A percentile compares a stretch with the other conserved stretches of the same genome.
Conservation (phyloP, 2,888 invertebrate genomes). For the Idaea dimidiata region DNA sequence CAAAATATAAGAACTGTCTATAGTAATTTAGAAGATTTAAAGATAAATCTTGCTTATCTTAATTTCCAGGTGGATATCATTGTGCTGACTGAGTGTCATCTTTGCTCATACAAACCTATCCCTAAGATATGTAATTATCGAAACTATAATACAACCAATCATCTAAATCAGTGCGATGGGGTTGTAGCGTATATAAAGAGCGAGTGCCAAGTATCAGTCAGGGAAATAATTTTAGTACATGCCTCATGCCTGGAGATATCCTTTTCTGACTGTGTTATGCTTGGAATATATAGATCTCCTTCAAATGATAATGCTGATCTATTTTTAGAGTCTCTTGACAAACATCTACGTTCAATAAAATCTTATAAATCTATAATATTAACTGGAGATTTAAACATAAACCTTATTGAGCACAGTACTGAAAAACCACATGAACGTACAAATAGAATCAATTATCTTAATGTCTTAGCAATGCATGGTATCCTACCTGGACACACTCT, state of each 20-base stretch:
- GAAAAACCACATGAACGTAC: neutral
- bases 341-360: neutral
- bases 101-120: conserved; percentile 12
- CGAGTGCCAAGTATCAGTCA: neutral
- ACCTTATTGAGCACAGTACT: neutral
- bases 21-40: conserved; percentile 14
- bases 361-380: neutral
- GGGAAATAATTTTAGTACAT: conserved; percentile 13
- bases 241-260: conserved; percentile 5
- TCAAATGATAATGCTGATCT: neutral
- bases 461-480: neutral
- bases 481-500: neutral
- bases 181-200: conserved; percentile 17
- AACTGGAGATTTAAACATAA: neutral
- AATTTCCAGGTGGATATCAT: conserved; percentile 14
- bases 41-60: conserved; percentile 11
- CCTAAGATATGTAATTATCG: conserved; percentile 13
- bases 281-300: neutral
- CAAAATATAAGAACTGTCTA: conserved; percentile 14
- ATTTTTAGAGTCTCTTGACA: neutral
- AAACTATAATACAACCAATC: conserved; percentile 14
- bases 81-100: conserved; percentile 19
- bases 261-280: neutral
- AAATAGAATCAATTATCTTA: neutral
- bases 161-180: conserved; percentile 19